Conservation (phyloP, 2,888 invertebrate genomes). For the Acanthoscelides obtectus region DNA sequence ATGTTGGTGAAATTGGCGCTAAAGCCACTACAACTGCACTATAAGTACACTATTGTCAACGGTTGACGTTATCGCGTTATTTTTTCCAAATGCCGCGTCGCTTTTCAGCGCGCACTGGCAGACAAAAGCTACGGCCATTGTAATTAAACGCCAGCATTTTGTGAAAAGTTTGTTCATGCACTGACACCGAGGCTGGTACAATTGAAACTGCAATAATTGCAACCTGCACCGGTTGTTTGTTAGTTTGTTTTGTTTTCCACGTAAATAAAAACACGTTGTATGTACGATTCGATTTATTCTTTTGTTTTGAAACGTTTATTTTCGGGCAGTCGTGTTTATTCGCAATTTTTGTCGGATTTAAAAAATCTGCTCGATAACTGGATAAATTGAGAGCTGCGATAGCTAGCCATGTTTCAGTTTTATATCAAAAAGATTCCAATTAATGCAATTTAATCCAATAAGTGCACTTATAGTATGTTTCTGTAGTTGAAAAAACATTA, state of each 20-base stretch:
- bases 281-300: not conserved
- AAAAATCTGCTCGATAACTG: too few species aligned
- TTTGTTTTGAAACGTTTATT: not conserved
- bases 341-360: too few species aligned
- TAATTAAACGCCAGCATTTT: not conserved
- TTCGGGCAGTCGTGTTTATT: too few species aligned
- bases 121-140: not conserved
- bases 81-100: not conserved
- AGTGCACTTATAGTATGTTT: too few species aligned
- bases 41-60: not conserved
- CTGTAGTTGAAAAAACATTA: too few species aligned
- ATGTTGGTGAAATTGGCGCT: too few species aligned
- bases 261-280: not conserved
- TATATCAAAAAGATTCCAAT: too few species aligned
- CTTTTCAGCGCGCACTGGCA: not conserved
- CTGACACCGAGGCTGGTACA: not conserved
- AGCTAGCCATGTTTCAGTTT: too few species aligned
- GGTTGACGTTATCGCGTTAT: not conserved
- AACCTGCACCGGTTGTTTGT: not conserved
- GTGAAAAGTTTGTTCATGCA: not conserved
- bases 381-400: too few species aligned
- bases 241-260: not conserved
- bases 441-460: too few species aligned
- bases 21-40: not conserved
- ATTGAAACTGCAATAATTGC: not conserved